phyloP scores from a whole-genome alignment of 2,888 invertebrate species.

The Drosophila ustulata region DNA sequence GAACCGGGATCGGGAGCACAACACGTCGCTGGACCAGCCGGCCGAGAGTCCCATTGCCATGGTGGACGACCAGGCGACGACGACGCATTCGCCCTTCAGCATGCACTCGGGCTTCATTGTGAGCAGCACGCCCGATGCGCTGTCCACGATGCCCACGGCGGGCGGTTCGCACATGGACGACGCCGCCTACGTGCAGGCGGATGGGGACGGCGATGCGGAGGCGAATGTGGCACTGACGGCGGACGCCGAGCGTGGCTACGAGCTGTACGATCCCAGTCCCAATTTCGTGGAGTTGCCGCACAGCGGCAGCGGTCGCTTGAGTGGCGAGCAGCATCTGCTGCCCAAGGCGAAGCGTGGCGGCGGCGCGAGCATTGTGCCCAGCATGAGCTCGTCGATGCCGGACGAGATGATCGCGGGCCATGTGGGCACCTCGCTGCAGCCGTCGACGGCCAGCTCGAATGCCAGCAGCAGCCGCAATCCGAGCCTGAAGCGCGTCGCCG shows the following conservation, averaged over 20 bases:
- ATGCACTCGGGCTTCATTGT: slow-evolving; percentile 81
- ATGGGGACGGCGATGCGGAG: slow-evolving; percentile 66
- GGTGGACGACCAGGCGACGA: slow-evolving; percentile 77
- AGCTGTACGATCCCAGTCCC: slow-evolving; percentile 82
- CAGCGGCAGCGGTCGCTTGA: slow-evolving; percentile 58
- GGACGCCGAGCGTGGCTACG: slow-evolving; percentile 73
- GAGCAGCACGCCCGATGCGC: slow-evolving; percentile 83
- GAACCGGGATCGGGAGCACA: slow-evolving; percentile 81
- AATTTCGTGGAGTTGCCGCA: slow-evolving; percentile 73
- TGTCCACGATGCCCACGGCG: slow-evolving; percentile 79
- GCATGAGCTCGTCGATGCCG: slow-evolving; percentile 81
- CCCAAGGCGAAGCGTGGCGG: slow-evolving; percentile 56
- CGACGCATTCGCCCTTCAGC: slow-evolving; percentile 84
- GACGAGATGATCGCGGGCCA: slow-evolving; percentile 70
- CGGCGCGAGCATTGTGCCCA: slow-evolving; percentile 60
- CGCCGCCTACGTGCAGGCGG: slow-evolving; percentile 77
- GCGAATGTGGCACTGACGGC: slow-evolving; percentile 22
- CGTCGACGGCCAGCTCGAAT: slow-evolving; percentile 82
- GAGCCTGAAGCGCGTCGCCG: slow-evolving; percentile 75
- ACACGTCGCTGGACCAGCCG: slow-evolving; percentile 80
- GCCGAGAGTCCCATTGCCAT: slow-evolving; percentile 81
- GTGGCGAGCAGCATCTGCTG: slow-evolving; percentile 77
- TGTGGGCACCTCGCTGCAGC: slow-evolving; percentile 65
- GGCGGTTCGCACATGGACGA: slow-evolving; percentile 63
- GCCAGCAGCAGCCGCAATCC: slow-evolving; percentile 73